Evolutionary conservation across 2,888 invertebrate species (phyloP).

Genomic region (Adineta ricciae): DNA sequence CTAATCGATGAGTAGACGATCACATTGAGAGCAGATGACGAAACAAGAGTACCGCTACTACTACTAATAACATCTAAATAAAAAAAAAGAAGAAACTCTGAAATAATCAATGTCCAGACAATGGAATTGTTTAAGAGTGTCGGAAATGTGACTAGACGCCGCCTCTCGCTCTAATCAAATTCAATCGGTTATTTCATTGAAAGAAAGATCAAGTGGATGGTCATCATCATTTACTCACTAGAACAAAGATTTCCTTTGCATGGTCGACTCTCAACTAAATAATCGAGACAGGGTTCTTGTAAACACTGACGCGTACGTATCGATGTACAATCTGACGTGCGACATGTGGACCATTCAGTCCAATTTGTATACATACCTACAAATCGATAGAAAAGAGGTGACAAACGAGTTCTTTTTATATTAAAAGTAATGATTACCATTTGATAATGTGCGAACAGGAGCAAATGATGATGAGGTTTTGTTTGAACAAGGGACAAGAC

Average conservation of each 20-base stretch:
- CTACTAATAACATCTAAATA: not conserved
- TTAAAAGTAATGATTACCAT: not conserved
- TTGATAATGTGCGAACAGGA: not conserved
- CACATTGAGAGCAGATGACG: not conserved
- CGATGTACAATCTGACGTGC: not conserved
- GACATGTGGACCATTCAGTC: not conserved
- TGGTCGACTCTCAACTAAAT: not conserved
- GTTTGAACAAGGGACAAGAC: not conserved
- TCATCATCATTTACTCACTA: not conserved
- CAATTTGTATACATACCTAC: not conserved
- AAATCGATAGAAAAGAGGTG: not conserved
- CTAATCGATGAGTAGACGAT: not conserved
- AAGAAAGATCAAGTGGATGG: not conserved
- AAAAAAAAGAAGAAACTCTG: not conserved
- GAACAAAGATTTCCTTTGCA: constrained; percentile 12
- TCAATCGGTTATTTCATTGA: not conserved
- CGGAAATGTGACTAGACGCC: constrained; percentile 9
- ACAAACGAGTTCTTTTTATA: not conserved
- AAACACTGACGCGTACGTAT: not conserved
- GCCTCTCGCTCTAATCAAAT: not conserved
- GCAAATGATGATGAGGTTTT: not conserved
- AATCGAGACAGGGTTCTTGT: not conserved
- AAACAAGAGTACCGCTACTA: not conserved
- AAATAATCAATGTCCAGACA: not conserved
- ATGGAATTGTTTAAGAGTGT: not conserved